Percentiles rank a stretch among this genome's conserved stretches.
These are phyloP conservation scores for Ctenodactylus gundi DNA, from an alignment of 2,113 vertebrate genomes.

Conservation along the genomic window DNA sequence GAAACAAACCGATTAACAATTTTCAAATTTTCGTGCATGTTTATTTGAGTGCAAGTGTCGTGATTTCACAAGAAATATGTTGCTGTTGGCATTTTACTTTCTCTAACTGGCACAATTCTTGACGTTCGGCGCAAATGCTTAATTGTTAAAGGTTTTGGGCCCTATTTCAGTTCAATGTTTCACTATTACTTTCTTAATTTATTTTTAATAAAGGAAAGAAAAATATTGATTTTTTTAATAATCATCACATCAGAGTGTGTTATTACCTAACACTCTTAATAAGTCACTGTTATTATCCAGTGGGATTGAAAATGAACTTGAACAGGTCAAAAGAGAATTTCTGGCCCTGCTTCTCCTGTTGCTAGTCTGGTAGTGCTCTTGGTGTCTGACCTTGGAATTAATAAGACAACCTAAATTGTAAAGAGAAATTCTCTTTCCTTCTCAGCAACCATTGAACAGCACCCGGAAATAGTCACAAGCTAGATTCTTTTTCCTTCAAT, in stretches of 20 bases:
- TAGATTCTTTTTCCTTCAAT: not conserved
- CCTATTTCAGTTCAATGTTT: slow-evolving; percentile 14
- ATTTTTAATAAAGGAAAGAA: not conserved
- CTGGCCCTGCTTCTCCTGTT: not conserved
- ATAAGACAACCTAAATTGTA: not conserved
- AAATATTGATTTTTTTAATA: not conserved
- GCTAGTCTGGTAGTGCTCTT: not conserved
- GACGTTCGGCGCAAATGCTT: slow-evolving; percentile 33
- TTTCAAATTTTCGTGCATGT: not conserved
- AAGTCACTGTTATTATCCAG: no score
- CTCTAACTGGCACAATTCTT: not conserved
- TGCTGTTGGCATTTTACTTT: slow-evolving; percentile 29
- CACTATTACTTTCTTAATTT: not conserved
- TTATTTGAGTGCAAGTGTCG: not conserved
- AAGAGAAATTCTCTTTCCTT: not conserved
- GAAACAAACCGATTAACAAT: not conserved
- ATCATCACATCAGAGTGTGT: not conserved
- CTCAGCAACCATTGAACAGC: not conserved
- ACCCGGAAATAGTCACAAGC: not conserved
- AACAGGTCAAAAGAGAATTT: not conserved
- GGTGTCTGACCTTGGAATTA: not conserved
- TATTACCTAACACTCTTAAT: not conserved
- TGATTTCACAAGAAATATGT: slow-evolving; percentile 19
- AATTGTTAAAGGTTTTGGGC: not conserved
- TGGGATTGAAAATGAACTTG: no score